Evolutionary conservation across 1,140 invertebrate genomes (phyloP).

Genomic region (Heliconius himera): DNA sequence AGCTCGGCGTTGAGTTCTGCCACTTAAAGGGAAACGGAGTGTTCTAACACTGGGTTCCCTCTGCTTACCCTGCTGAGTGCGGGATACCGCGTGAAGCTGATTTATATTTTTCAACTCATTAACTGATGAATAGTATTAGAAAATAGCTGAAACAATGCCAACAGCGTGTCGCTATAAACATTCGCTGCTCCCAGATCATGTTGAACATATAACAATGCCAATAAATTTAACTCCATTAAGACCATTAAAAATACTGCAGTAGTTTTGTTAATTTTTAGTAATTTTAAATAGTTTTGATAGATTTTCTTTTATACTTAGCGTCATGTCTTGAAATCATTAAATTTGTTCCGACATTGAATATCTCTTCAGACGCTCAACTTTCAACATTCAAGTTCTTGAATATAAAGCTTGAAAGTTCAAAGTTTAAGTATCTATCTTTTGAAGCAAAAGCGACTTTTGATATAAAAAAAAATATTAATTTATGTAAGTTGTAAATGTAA

Average conservation of each 20-base stretch:
- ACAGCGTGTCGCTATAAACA: conserved; percentile 48
- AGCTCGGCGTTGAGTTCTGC: no score
- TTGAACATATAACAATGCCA: conserved; percentile 33
- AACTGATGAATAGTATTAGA: conserved; percentile 8
- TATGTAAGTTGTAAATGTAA: not conserved
- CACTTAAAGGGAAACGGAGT: no score
- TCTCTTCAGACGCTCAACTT: not conserved
- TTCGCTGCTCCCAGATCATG: conserved; percentile 33
- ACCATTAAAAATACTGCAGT: not conserved
- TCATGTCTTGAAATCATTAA: not conserved
- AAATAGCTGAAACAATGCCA: conserved; percentile 50
- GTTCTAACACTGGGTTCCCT: no score
- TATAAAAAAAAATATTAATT: not conserved
- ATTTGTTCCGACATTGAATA: not conserved
- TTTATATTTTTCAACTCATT: not conserved
- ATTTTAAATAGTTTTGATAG: not conserved
- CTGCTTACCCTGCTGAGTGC: no score
- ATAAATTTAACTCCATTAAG: conserved; percentile 37
- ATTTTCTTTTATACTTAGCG: not conserved
- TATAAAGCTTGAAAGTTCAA: conserved; percentile 1
- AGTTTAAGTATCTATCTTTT: not conserved
- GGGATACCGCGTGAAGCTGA: no score
- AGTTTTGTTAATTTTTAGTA: not conserved
- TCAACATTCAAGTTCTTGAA: conserved; percentile 2
- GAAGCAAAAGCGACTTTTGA: conserved; percentile 13